A percentile compares a stretch with the other conserved stretches of the same genome.
phyloP scores from a whole-genome alignment of 2,113 vertebrate genomes.

The Oophaga pumilio region DNA sequence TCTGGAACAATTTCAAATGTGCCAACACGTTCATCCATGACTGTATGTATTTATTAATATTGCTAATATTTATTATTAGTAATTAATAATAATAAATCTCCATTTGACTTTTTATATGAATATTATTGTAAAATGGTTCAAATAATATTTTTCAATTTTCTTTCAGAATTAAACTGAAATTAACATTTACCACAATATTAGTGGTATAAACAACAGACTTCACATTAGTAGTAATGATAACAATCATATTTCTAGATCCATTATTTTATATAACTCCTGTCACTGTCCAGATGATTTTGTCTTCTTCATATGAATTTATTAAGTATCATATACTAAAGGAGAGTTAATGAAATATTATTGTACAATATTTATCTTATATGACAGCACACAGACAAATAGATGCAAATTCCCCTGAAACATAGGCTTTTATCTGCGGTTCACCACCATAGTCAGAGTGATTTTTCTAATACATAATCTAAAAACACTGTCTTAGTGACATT shows the following conservation, averaged over 20 bases:
- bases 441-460: conserved; percentile 56
- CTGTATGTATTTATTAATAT: no score
- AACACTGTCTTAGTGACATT: not conserved
- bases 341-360: not conserved
- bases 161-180: not conserved
- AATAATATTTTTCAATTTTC: not conserved
- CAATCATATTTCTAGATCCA: not conserved
- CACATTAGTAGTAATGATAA: not conserved
- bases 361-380: conserved; percentile 22
- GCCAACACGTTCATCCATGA: no score
- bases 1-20: no score
- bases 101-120: not conserved
- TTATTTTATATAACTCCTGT: not conserved
- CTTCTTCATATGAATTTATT: not conserved
- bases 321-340: not conserved
- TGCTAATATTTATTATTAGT: no score
- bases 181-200: not conserved
- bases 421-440: conserved; percentile 59
- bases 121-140: not conserved
- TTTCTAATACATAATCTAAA: conserved; percentile 53
- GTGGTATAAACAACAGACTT: not conserved
- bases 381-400: conserved; percentile 44
- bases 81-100: no score
- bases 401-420: conserved; percentile 58
- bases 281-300: not conserved